Percentiles rank a stretch among this genome's conserved stretches.
These are phyloP conservation scores for Sisyra terminalis DNA, from an alignment of 2,888 invertebrate genomes.

Conservation along the genomic window DNA sequence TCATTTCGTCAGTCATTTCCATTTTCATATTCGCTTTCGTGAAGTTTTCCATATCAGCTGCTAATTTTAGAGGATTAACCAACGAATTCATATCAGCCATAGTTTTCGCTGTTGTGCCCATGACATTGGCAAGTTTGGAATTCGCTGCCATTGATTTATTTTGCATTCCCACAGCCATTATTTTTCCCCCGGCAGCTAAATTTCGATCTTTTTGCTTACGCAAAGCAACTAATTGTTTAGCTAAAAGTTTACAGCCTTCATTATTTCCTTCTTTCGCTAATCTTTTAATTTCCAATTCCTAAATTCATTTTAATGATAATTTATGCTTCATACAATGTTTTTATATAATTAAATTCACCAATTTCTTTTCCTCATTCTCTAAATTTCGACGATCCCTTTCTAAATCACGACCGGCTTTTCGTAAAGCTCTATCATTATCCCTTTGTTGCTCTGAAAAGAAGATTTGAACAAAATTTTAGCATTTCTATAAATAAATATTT, in stretches of 20 bases:
- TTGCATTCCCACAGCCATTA: conserved; percentile 59
- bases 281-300: conserved; percentile 80
- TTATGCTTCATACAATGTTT: not conserved
- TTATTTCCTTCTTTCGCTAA: conserved; percentile 76
- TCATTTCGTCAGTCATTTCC: conserved; percentile 94
- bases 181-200: conserved; percentile 67
- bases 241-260: conserved; percentile 65
- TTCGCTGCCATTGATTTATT: conserved; percentile 85
- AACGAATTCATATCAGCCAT: conserved; percentile 79
- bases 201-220: conserved; percentile 77
- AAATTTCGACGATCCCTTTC: conserved; percentile 66
- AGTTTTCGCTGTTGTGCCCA: conserved; percentile 77
- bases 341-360: conserved; percentile 34
- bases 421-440: conserved; percentile 62
- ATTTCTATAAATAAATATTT: conserved; percentile 3
- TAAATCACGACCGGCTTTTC: conserved; percentile 68
- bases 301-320: conserved; percentile 15
- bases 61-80: conserved; percentile 72
- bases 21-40: conserved; percentile 70
- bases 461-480: conserved; percentile 8
- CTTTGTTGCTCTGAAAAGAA: conserved; percentile 58
- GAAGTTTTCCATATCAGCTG: conserved; percentile 70
- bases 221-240: conserved; percentile 76
- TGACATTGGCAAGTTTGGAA: conserved; percentile 69
- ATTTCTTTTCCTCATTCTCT: conserved; percentile 78